These are phyloP conservation scores for Verasper variegatus DNA, from an alignment of 2,113 vertebrate genomes.

Conservation along the genomic window DNA sequence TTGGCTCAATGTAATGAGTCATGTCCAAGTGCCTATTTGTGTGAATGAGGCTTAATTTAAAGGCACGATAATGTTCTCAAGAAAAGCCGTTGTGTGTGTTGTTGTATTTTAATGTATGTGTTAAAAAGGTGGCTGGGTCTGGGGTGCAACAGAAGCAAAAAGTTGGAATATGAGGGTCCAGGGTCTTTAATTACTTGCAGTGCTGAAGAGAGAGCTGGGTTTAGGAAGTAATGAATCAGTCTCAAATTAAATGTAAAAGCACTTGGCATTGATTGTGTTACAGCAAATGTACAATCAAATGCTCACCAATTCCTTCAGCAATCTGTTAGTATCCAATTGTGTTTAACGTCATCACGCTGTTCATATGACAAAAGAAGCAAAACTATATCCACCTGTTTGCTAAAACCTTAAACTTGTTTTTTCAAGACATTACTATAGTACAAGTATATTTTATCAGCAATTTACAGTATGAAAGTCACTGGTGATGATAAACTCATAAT, in stretches of 20 bases:
- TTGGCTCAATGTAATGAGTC: constrained; percentile 56
- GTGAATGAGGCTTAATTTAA: constrained; percentile 61
- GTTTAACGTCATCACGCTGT: no score
- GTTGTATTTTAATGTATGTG: neutral
- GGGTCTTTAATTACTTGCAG: constrained; percentile 37
- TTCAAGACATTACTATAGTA: no score
- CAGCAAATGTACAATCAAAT: neutral
- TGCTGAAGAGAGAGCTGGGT: constrained; percentile 15
- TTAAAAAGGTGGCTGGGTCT: neutral
- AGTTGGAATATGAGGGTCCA: constrained; percentile 25
- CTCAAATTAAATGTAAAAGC: neutral
- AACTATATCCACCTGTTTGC: no score
- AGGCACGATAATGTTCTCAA: constrained; percentile 24
- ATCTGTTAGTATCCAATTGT: no score
- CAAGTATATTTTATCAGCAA: no score
- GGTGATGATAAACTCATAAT: neutral
- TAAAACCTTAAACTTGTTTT: no score
- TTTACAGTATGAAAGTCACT: neutral
- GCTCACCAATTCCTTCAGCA: no score
- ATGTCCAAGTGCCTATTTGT: constrained; percentile 57
- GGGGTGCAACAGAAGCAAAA: neutral
- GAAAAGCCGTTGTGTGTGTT: constrained; percentile 15
- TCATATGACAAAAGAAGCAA: no score
- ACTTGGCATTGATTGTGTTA: neutral
- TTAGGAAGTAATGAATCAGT: constrained; percentile 33